Base-by-base conservation (phyloP, 2,888 invertebrate species). In the Smittia aterrima region DNA sequence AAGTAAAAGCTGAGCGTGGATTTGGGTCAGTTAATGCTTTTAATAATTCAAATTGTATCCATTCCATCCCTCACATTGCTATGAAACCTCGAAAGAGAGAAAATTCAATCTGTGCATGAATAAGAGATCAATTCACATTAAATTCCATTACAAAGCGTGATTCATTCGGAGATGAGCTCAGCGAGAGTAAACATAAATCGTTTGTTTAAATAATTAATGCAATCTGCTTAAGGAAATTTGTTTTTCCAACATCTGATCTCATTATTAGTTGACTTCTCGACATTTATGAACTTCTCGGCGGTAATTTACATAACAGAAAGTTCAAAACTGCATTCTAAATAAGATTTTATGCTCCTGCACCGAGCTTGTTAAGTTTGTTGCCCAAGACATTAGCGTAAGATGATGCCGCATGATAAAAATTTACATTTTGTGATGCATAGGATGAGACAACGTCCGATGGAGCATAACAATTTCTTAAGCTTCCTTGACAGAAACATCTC, bases 221-320 rank as follows among this genome's bases (percentile, higher is more conserved):
- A 18, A 6, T 11, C n/a, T 3, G 47, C 11, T 47, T 47, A 18
- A 1, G 3, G 1, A 18, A 58, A 58, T 22, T 58, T 22, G n/a
- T 58, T 58, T 13, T 18, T 47, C 16, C 16, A 47, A 47, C n/a
- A 58, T 18, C 7, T 58, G 58, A 58, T 58, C 58, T 58, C 58
- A 58, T 58, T 58, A 58, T 58, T 58, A 58, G 47, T n/a, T 47
- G 47, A 58, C 58, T 58, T 18, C 58, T 7, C n/a, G 20, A 58
- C 58, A 47, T 47, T 16, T 47, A 13, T 16, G 47, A 16, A 47
- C 16, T n/a, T 47, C n/a, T 47, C 47, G 16, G n/a, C 47, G 47
- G 2, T n/a, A 16, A 4, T 13, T 47, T 47, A n/a, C 47, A 47
- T 11, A 32, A 9, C 32, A 47, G 11, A 47, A 47, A 47, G 47